A percentile compares a stretch with the other conserved stretches of the same genome.
phyloP scores from a whole-genome alignment of 2,888 invertebrate genomes.

The Ceraclea dissimilis region DNA sequence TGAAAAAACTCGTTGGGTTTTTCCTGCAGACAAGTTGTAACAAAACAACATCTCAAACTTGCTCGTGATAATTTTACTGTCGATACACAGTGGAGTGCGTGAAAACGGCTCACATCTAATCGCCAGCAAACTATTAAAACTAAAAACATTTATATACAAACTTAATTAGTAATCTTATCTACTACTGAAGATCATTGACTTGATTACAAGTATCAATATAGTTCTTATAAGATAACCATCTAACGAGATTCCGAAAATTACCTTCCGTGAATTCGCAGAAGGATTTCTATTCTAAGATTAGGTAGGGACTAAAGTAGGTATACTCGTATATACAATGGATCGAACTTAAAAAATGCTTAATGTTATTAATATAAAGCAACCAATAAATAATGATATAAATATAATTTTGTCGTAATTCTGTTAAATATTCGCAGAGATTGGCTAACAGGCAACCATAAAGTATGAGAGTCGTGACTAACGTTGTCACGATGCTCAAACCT shows the following conservation, averaged over 20 bases:
- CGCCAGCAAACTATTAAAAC: slow-evolving; percentile 23
- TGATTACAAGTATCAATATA: slow-evolving; percentile 3
- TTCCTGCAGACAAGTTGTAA: slow-evolving; percentile 9
- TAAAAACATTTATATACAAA: slow-evolving; percentile 16
- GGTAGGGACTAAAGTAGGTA: no score
- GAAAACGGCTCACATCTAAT: slow-evolving; percentile 19
- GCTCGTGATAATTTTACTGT: slow-evolving; percentile 9
- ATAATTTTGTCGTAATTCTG: slow-evolving; percentile 18
- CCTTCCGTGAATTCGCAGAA: slow-evolving; percentile 49
- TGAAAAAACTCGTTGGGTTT: slow-evolving; percentile 16
- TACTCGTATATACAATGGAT: not conserved
- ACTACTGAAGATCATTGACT: slow-evolving; percentile 12
- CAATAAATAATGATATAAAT: slow-evolving; percentile 23
- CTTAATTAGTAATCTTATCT: slow-evolving; percentile 4
- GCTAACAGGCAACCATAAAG: not conserved
- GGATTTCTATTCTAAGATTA: slow-evolving; percentile 28
- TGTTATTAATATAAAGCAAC: slow-evolving; percentile 7
- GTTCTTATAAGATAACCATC: slow-evolving; percentile 12
- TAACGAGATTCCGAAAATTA: slow-evolving; percentile 40
- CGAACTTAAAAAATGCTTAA: slow-evolving; percentile 15
- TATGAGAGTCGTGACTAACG: slow-evolving; percentile 18
- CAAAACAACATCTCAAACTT: slow-evolving; percentile 8
- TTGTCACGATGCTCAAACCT: slow-evolving; percentile 22
- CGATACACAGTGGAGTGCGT: slow-evolving; percentile 14
- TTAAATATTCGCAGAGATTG: slow-evolving; percentile 13